Evolutionary conservation across 2,113 vertebrate species (phyloP).

Genomic region (Pungitius pungitius): DNA sequence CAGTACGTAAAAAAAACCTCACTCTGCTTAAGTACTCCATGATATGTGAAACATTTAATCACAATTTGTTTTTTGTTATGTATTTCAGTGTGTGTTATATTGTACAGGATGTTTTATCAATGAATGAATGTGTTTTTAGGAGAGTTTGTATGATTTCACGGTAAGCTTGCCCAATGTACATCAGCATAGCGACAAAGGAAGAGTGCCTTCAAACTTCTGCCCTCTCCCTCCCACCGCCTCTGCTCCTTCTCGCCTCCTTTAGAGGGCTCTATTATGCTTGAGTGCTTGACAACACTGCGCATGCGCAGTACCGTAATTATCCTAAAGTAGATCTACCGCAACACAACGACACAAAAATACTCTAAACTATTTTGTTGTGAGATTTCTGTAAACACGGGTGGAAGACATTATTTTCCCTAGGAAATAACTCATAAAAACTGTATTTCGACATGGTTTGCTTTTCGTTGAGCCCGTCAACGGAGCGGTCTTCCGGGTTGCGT

Average conservation of each 20-base stretch:
- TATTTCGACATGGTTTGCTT: not conserved
- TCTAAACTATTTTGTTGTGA: not conserved
- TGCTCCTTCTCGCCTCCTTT: slow-evolving; percentile 57
- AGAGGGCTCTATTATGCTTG: slow-evolving; percentile 40
- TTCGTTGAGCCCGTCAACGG: not conserved
- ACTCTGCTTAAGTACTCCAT: not conserved
- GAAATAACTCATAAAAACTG: not conserved
- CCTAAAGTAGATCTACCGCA: slow-evolving; percentile 38
- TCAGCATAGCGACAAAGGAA: slow-evolving; percentile 44
- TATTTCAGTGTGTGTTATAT: not conserved
- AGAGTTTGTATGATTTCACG: not conserved
- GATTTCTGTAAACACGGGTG: not conserved
- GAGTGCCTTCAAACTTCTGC: slow-evolving; percentile 67
- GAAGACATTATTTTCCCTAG: not conserved
- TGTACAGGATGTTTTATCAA: not conserved
- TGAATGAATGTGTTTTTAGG: not conserved
- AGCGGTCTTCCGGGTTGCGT: not conserved
- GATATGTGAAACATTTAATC: not conserved
- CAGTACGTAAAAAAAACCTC: not conserved
- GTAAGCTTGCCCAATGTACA: not conserved
- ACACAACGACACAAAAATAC: not conserved
- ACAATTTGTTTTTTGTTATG: not conserved
- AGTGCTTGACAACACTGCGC: slow-evolving; percentile 52
- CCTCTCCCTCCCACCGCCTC: slow-evolving; percentile 22
- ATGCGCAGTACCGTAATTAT: slow-evolving; percentile 69